A percentile compares a stretch with the other conserved stretches of the same genome.
These are phyloP conservation scores for Plagodis pulveraria DNA, from an alignment of 2,888 invertebrate genomes.

Conservation along the genomic window DNA sequence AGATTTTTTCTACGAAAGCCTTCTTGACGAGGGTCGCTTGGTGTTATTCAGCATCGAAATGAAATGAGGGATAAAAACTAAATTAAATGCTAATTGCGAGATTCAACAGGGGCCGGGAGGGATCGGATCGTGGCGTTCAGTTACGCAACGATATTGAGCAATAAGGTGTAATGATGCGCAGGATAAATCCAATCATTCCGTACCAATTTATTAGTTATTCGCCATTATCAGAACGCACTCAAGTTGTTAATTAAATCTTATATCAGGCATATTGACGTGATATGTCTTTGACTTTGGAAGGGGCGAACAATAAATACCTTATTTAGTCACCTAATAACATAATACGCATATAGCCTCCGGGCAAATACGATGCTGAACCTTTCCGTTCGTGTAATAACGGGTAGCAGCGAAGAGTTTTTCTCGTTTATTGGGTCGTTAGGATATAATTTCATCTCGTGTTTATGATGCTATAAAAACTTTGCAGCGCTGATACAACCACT, in stretches of 20 bases:
- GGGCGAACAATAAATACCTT: constrained; percentile 38
- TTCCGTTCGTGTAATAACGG: constrained; percentile 71
- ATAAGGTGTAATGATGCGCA: constrained; percentile 62
- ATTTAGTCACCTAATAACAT: constrained; percentile 53
- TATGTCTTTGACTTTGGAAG: constrained; percentile 31
- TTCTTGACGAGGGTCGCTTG: constrained; percentile 73
- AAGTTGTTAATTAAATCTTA: constrained; percentile 23
- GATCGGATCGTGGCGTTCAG: constrained; percentile 55
- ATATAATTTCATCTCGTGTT: constrained; percentile 83
- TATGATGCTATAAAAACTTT: constrained; percentile 80
- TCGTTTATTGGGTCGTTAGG: constrained; percentile 81
- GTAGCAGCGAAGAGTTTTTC: constrained; percentile 73
- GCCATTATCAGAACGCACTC: constrained; percentile 30
- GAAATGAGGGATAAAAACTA: constrained; percentile 77
- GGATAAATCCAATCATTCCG: constrained; percentile 55
- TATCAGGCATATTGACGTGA: constrained; percentile 7
- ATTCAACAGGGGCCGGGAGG: constrained; percentile 57
- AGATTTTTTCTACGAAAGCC: constrained; percentile 66
- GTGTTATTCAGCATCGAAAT: constrained; percentile 71
- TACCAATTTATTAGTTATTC: constrained; percentile 38
- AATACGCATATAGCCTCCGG: constrained; percentile 51
- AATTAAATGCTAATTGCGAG: constrained; percentile 79
- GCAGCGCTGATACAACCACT: constrained; percentile 75
- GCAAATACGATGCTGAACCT: constrained; percentile 62
- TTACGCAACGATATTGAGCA: constrained; percentile 58